A percentile compares a stretch with the other conserved stretches of the same genome.
phyloP scores from a whole-genome alignment of 2,113 vertebrate species.

The Osmerus eperlanus region DNA sequence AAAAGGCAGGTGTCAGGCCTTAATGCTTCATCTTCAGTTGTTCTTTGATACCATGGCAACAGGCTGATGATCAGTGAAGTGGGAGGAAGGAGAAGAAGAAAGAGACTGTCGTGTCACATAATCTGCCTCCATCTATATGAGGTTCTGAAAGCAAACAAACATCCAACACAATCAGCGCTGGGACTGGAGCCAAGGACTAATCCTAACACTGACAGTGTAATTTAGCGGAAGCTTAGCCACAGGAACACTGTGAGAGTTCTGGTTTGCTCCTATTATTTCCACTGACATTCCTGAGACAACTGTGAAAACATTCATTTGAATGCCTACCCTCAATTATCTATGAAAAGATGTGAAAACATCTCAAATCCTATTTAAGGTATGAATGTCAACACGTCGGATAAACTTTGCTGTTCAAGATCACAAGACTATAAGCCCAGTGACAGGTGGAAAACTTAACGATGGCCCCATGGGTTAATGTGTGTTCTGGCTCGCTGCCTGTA shows the following conservation, averaged over 20 bases:
- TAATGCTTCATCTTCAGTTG: constrained; percentile 42
- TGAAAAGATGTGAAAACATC: neutral
- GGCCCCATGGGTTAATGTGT: neutral
- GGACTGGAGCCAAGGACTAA: neutral
- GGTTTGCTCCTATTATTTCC: neutral
- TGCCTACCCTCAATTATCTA: neutral
- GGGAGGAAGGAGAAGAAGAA: constrained; percentile 19
- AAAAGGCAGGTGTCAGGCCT: constrained; percentile 59
- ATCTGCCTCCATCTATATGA: constrained; percentile 44
- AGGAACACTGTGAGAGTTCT: neutral
- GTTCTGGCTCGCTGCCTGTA: neutral
- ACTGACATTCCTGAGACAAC: neutral
- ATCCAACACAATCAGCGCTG: constrained; percentile 2
- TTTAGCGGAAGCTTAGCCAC: neutral
- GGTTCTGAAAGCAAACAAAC: constrained; percentile 53
- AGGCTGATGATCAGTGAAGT: constrained; percentile 49
- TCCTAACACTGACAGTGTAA: neutral
- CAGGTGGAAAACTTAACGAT: neutral
- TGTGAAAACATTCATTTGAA: constrained; percentile 2
- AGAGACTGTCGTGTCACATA: constrained; percentile 17
- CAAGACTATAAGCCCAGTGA: neutral
- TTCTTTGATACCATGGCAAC: constrained; percentile 50
- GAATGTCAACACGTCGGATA: neutral
- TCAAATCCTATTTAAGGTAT: neutral
- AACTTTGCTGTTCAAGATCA: neutral